Base-by-base conservation (phyloP, 2,888 invertebrate species). In the Plutella xylostella region DNA sequence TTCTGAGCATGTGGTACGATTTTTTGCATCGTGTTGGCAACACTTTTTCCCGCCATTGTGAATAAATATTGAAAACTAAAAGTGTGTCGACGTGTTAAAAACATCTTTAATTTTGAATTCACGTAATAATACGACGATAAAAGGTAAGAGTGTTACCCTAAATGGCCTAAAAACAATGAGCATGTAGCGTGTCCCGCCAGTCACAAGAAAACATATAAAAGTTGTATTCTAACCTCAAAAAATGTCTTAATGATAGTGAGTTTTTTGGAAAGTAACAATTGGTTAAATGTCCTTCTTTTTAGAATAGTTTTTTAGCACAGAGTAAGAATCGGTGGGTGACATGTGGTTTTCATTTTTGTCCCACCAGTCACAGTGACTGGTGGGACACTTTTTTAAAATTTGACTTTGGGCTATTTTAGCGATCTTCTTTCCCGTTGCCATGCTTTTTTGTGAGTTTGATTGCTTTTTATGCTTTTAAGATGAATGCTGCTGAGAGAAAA, bases 91-190 rank as follows among this genome's bases (percentile, higher is more conserved):
- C 2, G 28, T 28, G 28, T 12, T 4, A 3, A 9, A n/a, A 28
- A 28, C n/a, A 12, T 28, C 28, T 2, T 28, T 9, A 28, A 28
- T 28, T 34, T 34, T 34, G 7, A 34, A 9, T 34, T 15, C 7
- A 4, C 7, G n/a, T n/a, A n/a, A n/a, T n/a, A 34, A 17, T 34
- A 15, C 15, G 14, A 6, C 34, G 14, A n/a, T n/a, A 14, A 14
- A 34, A 34, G 34, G 11, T 34, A 17, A 34, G 28, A 28, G n/a
- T 34, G 11, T 34, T 34, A 34, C 34, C 14, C 7, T 4, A 34
- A 34, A 34, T n/a, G 2, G n/a, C 34, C 11, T 34, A 34, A 34
- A 34, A n/a, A 34, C 34, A 34, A 34, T 34, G 34, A 34, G 34
- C 34, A 34, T 3, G 34, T 34, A 34, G 34, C 34, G 9, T 34